phyloP scores from a whole-genome alignment of 2,888 invertebrate species.

The Osedax frankpressi region DNA sequence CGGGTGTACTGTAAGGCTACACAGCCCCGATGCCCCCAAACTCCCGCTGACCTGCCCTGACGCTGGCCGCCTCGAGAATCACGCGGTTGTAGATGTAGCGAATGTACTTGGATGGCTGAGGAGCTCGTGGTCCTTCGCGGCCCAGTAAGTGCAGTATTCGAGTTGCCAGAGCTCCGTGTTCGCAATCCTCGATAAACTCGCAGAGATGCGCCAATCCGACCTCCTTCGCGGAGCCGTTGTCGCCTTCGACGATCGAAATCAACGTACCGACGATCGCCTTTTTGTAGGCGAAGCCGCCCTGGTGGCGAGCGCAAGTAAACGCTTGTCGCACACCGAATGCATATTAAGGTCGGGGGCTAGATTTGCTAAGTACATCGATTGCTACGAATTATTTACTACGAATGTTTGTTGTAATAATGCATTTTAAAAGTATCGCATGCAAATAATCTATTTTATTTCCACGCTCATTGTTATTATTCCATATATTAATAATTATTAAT shows the following conservation, averaged over 20 bases:
- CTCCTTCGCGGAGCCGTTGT: constrained; percentile 93
- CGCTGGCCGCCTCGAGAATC: constrained; percentile 86
- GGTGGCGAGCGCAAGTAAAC: too few relatives aligned
- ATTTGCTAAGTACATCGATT: too few relatives aligned
- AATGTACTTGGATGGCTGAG: constrained; percentile 69
- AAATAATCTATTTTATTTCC: too few relatives aligned
- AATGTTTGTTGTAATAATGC: too few relatives aligned
- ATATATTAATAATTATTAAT: too few relatives aligned
- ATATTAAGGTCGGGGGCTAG: too few relatives aligned
- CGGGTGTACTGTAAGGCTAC: too few relatives aligned
- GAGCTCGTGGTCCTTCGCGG: constrained; percentile 87
- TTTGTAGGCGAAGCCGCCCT: constrained; percentile 87
- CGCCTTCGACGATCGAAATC: constrained; percentile 90
- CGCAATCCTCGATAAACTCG: constrained; percentile 99
- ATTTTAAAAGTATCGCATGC: too few relatives aligned
- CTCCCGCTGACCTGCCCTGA: constrained; percentile 56
- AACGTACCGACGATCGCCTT: constrained; percentile 95
- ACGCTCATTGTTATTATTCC: too few relatives aligned
- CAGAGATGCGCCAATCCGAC: constrained; percentile 86
- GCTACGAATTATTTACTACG: too few relatives aligned
- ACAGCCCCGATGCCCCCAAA: not conserved
- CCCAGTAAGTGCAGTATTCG: constrained; percentile 88
- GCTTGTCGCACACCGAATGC: too few relatives aligned
- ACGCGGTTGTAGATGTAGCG: constrained; percentile 61
- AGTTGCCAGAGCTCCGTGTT: constrained; percentile 88